Base-by-base conservation (phyloP, 2,888 invertebrate species). In the Drosophila tripunctata region DNA sequence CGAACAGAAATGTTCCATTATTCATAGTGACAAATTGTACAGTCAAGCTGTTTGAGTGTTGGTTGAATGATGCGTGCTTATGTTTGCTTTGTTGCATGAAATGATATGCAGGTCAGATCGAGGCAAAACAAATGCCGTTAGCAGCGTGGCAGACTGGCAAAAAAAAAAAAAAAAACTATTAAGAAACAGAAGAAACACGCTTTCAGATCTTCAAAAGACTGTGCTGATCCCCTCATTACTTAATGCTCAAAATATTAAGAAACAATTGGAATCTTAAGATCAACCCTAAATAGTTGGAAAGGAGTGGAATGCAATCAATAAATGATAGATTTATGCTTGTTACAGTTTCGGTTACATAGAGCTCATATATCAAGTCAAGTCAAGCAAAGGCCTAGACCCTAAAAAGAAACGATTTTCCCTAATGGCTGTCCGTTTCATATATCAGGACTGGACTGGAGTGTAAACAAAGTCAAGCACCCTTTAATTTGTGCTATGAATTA, bases 91-190 rank as follows among this genome's bases (percentile, higher is more conserved):
- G 51, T 55, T 22, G 62, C 58, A 58, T 75, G 74, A 86, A 79
- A 81, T 82, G 48, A 79, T 76, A 83, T 86, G 86, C 83, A 70
- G 74, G 66, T 82, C 80, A 67, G 56, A 64, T 73, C 21, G 50
- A 43, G 52, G 63, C 17, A 17, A 27, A 15, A 43, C 43, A 27
- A 14, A 10, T 27, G 15, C 15, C 41, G 41, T 24, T 24, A 22
- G 22, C 22, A 85, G 81, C 78, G 78, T 78, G 69, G 50, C 75
- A 47, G 36, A 43, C 12, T 45, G 51, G 64, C 64, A 65, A 58
- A 24, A 15, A 43, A 24, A 10, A 4, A 22, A 22, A 8, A 24
- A 7, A 24, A 24, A 24, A 24, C 24, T 8, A 2, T 24, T 8
- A 0, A n/a, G n/a, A n/a, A n/a, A n/a, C n/a, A n/a, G n/a, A n/a